Evolutionary conservation across 2,113 vertebrate species (phyloP), one percentile per base, ranked within the genome.

Genomic region (Dasypus novemcinctus): DNA sequence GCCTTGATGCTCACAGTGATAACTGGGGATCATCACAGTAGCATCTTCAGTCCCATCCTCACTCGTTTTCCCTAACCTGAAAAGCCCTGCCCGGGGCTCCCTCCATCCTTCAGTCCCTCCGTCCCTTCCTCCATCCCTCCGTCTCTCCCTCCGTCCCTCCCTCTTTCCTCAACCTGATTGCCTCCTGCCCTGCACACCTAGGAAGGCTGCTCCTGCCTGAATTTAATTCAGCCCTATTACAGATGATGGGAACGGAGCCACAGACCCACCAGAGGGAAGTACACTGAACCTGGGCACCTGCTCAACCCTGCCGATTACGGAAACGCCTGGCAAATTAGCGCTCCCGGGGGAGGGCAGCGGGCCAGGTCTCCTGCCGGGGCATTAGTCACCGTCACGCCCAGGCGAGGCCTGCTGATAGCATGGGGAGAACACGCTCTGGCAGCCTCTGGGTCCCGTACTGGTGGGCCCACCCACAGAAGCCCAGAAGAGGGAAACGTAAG

Each of bases 91-190:
- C 1, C 64, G 29, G 61, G 52, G 21, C 14, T 9, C n/a, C 18
- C 6, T 68, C 4, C 81, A 12, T 9, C 57, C 29, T 21, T 38
- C 59, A 11, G 20, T 25, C 15, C 31, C 7, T 9, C 0, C 0
- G 4, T 15, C 63, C 5, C 4, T 27, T 31, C 43, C 18, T 66
- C 11, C 13, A 18, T 52, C 14, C 27, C 36, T 41, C 36, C 23
- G 4, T 64, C 36, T 36, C 11, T 84, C 18, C 23, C 6, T 15
- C 10, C 38, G 7, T 13, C 57, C 23, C 9, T 15, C 10, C 38
- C 13, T 13, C 57, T 82, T 25, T 15, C n/a, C 61, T 72, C 12
- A 31, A 27, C 54, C 43, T 49, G 33, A 63, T 69, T 46, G 18
- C 49, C 66, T 10, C 31, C 82, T 21, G 23, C 18, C 49, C 86